phyloP scores from a whole-genome alignment of 2,113 vertebrate genomes.

The Guaruba guarouba region DNA sequence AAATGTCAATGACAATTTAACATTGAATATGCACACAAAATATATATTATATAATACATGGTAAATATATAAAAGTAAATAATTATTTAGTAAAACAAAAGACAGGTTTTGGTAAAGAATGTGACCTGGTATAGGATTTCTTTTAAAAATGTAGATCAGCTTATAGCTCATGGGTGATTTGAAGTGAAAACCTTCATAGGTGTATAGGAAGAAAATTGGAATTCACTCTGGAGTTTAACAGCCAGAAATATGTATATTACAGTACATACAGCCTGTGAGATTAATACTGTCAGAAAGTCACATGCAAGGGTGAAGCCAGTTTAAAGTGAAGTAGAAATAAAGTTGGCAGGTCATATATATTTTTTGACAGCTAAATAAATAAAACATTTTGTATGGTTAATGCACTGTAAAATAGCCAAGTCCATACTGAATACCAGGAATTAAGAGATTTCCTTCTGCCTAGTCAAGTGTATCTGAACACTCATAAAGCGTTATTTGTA shows the following conservation, averaged over 20 bases:
- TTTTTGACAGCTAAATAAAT: slow-evolving; percentile 43
- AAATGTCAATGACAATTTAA: neutral
- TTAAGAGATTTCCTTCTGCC: slow-evolving; percentile 9
- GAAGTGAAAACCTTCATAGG: neutral
- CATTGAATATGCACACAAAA: neutral
- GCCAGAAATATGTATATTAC: neutral
- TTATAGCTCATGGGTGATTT: neutral
- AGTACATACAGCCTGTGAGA: neutral
- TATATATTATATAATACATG: neutral
- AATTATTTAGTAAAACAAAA: neutral
- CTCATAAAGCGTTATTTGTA: neutral
- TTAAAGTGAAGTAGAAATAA: slow-evolving; percentile 41
- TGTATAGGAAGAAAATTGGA: neutral
- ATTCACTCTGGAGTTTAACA: neutral
- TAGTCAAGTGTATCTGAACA: neutral
- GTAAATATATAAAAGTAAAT: neutral
- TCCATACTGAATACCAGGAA: neutral
- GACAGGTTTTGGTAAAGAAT: neutral
- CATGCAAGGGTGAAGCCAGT: neutral
- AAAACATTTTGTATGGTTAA: slow-evolving; percentile 16
- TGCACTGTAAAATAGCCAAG: slow-evolving; percentile 11
- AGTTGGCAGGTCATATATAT: neutral
- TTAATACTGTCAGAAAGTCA: slow-evolving; percentile 17
- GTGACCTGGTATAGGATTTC: neutral
- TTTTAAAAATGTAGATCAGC: neutral